Percentiles rank a stretch among this genome's conserved stretches.
These are phyloP conservation scores for Chaetodon trifascialis DNA, from an alignment of 2,113 vertebrate genomes.

Conservation along the genomic window DNA sequence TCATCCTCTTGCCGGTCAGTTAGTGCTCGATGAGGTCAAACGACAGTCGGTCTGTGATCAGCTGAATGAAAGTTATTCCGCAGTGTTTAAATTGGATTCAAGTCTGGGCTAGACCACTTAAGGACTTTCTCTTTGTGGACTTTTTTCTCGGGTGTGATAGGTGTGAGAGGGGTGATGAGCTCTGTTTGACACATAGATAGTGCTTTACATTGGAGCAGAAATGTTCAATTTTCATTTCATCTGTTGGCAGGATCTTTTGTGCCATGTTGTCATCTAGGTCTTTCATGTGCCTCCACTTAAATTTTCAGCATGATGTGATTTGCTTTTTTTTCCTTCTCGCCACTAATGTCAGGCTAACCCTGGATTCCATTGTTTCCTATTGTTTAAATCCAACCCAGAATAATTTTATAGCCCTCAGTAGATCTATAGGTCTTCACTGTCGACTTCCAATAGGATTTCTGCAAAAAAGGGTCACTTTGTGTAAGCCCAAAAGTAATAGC, in stretches of 20 bases:
- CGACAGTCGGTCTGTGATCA: conserved; percentile 7
- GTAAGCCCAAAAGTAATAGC: not conserved
- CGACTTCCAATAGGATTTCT: not conserved
- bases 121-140: not conserved
- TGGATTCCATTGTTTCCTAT: not conserved
- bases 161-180: not conserved
- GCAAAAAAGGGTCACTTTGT: not conserved
- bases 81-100: conserved; percentile 8
- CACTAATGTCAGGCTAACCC: not conserved
- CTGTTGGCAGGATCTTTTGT: conserved; percentile 8
- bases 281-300: conserved; percentile 22
- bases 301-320: not conserved
- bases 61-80: conserved; percentile 17
- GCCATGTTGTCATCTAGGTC: not conserved
- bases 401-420: not conserved
- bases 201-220: conserved; percentile 7
- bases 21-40: conserved; percentile 2
- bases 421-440: not conserved
- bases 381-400: not conserved
- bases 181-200: not conserved
- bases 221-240: conserved; percentile 43
- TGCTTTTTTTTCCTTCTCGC: not conserved
- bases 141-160: not conserved
- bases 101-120: conserved; percentile 4
- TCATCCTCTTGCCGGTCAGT: not conserved